These are phyloP conservation scores for Papilio elwesi DNA, from an alignment of 2,888 invertebrate genomes.

Conservation along the genomic window DNA sequence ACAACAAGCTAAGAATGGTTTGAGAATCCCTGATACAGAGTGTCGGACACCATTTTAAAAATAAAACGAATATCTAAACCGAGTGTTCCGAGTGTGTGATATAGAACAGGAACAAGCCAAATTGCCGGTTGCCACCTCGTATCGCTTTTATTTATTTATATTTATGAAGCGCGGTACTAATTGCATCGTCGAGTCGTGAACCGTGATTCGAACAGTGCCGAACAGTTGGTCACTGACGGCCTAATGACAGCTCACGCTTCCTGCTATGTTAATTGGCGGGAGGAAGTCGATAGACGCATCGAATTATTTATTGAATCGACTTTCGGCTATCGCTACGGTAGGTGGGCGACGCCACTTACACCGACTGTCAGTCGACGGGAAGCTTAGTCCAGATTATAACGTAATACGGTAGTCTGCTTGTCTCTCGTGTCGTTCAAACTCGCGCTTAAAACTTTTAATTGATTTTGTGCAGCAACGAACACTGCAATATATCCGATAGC, in stretches of 20 bases:
- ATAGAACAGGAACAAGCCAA: constrained; percentile 70
- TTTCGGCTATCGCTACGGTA: constrained; percentile 69
- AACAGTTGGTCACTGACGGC: constrained; percentile 78
- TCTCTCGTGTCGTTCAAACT: constrained; percentile 69
- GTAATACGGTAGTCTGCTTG: constrained; percentile 81
- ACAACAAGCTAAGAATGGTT: background rate
- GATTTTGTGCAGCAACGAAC: constrained; percentile 54
- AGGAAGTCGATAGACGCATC: constrained; percentile 77
- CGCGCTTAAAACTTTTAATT: constrained; percentile 77
- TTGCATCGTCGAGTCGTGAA: constrained; percentile 69
- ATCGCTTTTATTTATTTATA: constrained; percentile 80
- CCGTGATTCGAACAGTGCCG: constrained; percentile 74
- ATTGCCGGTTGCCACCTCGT: constrained; percentile 79
- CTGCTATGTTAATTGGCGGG: constrained; percentile 79
- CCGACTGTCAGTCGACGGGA: constrained; percentile 72
- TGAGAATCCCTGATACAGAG: background rate
- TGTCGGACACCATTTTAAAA: background rate
- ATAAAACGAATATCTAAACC: background rate
- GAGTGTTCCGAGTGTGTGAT: constrained; percentile 54
- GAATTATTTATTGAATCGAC: constrained; percentile 77
- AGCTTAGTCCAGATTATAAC: constrained; percentile 79
- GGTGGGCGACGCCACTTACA: constrained; percentile 69
- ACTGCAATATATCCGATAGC: constrained; percentile 37
- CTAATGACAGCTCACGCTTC: constrained; percentile 80
- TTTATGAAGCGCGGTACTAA: constrained; percentile 79